phyloP scores from a whole-genome alignment of 2,888 invertebrate species.

The Campoplex capitator region DNA sequence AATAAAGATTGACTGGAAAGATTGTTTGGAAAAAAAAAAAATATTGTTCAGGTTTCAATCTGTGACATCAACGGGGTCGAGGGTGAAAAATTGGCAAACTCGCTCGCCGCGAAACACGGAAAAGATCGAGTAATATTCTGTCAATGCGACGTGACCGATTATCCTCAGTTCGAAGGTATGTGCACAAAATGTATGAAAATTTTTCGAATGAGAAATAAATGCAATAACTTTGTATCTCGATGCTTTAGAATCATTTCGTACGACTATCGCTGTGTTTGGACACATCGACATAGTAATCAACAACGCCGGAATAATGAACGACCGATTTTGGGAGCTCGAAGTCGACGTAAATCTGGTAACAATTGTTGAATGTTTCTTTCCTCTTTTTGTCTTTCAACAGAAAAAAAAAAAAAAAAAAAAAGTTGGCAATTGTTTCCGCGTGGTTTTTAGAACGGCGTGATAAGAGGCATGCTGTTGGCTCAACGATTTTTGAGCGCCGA shows the following conservation, averaged over 20 bases:
- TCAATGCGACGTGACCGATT: conserved; percentile 92
- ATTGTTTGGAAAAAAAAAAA: neutral
- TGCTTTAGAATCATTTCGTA: conserved; percentile 89
- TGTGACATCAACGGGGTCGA: conserved; percentile 91
- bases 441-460: conserved; percentile 89
- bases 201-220: neutral
- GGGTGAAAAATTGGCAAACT: conserved; percentile 89
- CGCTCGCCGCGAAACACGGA: conserved; percentile 88
- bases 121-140: conserved; percentile 90
- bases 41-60: conserved; percentile 88
- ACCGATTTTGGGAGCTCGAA: conserved; percentile 91
- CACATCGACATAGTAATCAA: conserved; percentile 92
- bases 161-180: conserved; percentile 91
- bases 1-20: neutral
- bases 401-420: neutral
- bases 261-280: conserved; percentile 90
- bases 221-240: neutral
- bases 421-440: neutral
- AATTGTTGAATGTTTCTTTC: neutral
- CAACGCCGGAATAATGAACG: conserved; percentile 93
- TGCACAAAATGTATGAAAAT: conserved; percentile 55
- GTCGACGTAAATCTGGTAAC: conserved; percentile 92
- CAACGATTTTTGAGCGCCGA: conserved; percentile 91
- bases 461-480: conserved; percentile 90
- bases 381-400: neutral